Base-by-base conservation (phyloP, 1,140 invertebrate species). In the Plectrocnemia conspersa region DNA sequence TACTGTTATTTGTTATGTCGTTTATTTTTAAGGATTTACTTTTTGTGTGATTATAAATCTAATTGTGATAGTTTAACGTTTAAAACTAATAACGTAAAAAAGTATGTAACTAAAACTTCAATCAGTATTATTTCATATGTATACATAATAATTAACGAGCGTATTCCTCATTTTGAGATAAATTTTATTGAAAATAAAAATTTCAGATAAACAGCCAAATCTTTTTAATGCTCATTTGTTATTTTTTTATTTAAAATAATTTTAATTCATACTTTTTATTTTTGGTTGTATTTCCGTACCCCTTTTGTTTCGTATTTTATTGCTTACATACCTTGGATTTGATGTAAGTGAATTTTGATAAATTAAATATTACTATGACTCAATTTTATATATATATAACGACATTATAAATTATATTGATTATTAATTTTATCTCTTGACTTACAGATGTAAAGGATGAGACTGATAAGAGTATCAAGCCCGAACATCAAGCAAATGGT, bases 181-280 rank as follows among this genome's bases (percentile, higher is more conserved):
- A 5, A 38, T 9, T 38, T 6, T 38, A 38, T 38, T 16, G 13
- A 38, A 38, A 38, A 38, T 38, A 38, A 38, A 38, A 38, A 38
- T 15, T 38, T 6, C 11, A 10, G 35, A 38, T 13, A 13, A 7
- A 38, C 13, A 38, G 7, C 13, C n/a, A n/a, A n/a, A n/a, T n/a
- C n/a, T n/a, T n/a, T n/a, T n/a, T n/a, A n/a, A n/a, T n/a, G n/a
- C n/a, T n/a, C n/a, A n/a, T n/a, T n/a, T n/a, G n/a, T n/a, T n/a
- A n/a, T n/a, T n/a, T n/a, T n/a, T n/a, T n/a, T n/a, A n/a, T n/a
- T n/a, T n/a, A n/a, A n/a, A n/a, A n/a, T n/a, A n/a, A n/a, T n/a
- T n/a, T n/a, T n/a, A n/a, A n/a, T n/a, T n/a, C n/a, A n/a, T n/a
- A n/a, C n/a, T n/a, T n/a, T n/a, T n/a, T n/a, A n/a, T n/a, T n/a